These are phyloP conservation scores for Acanthurus tractus DNA, from an alignment of 2,797 vertebrate species.

Conservation along the genomic window DNA sequence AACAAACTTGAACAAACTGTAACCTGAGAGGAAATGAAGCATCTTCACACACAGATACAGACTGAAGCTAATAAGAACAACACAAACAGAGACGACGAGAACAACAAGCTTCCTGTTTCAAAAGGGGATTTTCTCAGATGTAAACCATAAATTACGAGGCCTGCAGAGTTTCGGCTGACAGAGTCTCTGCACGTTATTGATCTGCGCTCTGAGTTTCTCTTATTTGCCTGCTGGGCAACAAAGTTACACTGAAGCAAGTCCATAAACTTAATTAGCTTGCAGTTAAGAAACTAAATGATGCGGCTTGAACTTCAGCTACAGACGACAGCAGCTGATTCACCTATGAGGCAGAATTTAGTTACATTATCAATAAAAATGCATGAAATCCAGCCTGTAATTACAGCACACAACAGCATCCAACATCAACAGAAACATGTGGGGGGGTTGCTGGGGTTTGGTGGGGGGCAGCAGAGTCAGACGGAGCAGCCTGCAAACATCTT, in stretches of 20 bases:
- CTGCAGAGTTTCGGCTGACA: slow-evolving; percentile 3
- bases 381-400: neutral
- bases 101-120: slow-evolving; percentile 4
- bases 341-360: neutral
- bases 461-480: no score
- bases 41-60: no score
- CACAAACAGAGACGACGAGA: neutral
- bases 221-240: slow-evolving; percentile 30
- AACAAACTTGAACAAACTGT: no score
- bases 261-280: slow-evolving; percentile 47
- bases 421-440: no score
- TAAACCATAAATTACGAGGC: slow-evolving; percentile 29
- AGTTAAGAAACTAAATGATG: slow-evolving; percentile 16
- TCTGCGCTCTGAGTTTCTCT: slow-evolving; percentile 29
- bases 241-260: slow-evolving; percentile 25
- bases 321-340: neutral
- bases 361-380: neutral
- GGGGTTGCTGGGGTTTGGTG: no score
- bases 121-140: neutral
- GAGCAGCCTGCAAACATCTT: no score
- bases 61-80: no score
- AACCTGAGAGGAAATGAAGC: no score
- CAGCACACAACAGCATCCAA: no score
- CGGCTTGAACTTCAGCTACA: slow-evolving; percentile 2
- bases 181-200: slow-evolving; percentile 50